Percentiles rank a stretch among this genome's conserved stretches.
phyloP scores from a whole-genome alignment of 2,888 invertebrate genomes.

The Odontomyia ornata region DNA sequence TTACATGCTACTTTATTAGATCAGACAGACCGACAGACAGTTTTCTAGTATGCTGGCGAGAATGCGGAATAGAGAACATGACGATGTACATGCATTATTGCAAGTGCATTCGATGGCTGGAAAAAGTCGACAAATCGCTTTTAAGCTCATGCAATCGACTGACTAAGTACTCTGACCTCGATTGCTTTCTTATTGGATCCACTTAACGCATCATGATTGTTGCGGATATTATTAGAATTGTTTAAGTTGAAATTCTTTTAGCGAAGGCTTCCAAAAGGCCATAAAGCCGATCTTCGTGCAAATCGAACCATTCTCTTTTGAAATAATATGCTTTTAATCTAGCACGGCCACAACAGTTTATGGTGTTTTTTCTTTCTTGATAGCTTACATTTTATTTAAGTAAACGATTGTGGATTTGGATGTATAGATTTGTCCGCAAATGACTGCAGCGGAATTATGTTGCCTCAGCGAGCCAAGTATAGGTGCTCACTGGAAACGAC shows the following conservation, averaged over 20 bases:
- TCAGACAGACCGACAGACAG: neutral
- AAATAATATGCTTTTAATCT: too few relatives aligned
- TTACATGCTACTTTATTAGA: neutral
- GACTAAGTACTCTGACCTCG: neutral
- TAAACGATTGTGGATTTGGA: too few relatives aligned
- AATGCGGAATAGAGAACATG: slow-evolving; percentile 4
- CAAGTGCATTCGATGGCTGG: neutral
- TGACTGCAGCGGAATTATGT: too few relatives aligned
- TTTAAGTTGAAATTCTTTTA: neutral
- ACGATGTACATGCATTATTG: neutral
- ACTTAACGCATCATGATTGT: neutral
- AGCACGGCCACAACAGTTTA: too few relatives aligned
- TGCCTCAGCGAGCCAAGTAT: too few relatives aligned
- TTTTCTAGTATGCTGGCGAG: neutral
- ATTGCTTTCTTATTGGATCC: neutral
- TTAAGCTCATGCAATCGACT: neutral
- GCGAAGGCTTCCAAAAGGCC: too few relatives aligned
- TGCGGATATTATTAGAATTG: neutral
- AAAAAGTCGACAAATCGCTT: neutral
- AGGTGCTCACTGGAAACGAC: too few relatives aligned
- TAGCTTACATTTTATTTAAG: too few relatives aligned
- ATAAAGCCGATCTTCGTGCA: too few relatives aligned
- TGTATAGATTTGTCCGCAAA: too few relatives aligned
- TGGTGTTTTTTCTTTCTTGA: too few relatives aligned
- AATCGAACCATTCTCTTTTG: too few relatives aligned